Evolutionary conservation across 2,888 invertebrate genomes (phyloP).

Genomic region (Digitonthophagus gazella): DNA sequence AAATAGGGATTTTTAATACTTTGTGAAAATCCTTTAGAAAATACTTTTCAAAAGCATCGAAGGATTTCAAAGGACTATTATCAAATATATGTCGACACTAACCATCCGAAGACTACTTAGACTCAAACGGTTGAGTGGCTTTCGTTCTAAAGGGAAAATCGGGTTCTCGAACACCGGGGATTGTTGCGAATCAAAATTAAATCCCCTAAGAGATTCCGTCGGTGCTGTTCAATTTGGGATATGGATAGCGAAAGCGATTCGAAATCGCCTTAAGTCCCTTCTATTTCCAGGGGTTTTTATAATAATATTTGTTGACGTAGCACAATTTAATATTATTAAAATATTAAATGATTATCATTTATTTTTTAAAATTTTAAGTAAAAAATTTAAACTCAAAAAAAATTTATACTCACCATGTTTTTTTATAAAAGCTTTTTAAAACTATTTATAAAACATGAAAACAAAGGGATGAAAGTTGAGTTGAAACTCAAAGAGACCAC

Average conservation of each 20-base stretch:
- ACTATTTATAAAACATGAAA: no score
- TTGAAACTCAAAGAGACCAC: no score
- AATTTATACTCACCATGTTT: no score
- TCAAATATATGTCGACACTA: slow-evolving; percentile 16
- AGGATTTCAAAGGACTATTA: slow-evolving; percentile 8
- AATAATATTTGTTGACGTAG: background rate
- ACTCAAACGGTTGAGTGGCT: background rate
- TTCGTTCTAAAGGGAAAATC: background rate
- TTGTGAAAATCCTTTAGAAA: background rate
- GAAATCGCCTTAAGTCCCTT: background rate
- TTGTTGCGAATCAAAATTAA: slow-evolving; percentile 13
- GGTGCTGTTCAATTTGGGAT: background rate
- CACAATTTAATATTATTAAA: no score
- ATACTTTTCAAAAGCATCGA: slow-evolving; percentile 14
- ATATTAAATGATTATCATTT: no score
- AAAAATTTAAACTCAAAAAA: no score
- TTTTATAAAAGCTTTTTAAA: no score
- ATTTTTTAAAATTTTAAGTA: no score
- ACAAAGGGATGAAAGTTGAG: no score
- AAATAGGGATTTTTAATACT: no score
- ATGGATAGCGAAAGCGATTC: background rate
- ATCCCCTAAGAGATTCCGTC: slow-evolving; percentile 5
- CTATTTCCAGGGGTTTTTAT: background rate
- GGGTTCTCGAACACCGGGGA: background rate
- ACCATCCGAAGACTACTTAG: slow-evolving; percentile 6